These are phyloP conservation scores for Brachionus angularis DNA, from an alignment of 1,140 invertebrate genomes.

Conservation along the genomic window DNA sequence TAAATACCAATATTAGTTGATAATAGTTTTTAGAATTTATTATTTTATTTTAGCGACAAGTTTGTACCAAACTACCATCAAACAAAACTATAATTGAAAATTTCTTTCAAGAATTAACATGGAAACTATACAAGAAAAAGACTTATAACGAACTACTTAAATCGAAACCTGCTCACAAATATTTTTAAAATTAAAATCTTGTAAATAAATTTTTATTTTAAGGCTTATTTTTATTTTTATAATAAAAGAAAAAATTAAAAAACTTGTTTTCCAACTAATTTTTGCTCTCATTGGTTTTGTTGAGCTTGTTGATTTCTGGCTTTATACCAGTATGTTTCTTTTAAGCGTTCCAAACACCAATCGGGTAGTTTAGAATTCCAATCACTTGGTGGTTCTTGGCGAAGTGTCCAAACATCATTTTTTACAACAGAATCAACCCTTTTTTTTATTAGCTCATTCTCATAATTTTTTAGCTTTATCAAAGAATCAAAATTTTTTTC, in stretches of 20 bases:
- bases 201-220: not conserved
- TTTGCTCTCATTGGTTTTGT: no score
- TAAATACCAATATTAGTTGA: no score
- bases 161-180: not conserved
- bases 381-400: constrained; percentile 41
- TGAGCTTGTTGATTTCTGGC: constrained; percentile 2
- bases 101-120: constrained; percentile 41
- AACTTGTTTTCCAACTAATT: not conserved
- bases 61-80: constrained; percentile 18
- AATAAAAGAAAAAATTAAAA: not conserved
- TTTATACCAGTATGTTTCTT: constrained; percentile 38
- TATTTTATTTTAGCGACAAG: constrained; percentile 12
- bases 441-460: constrained; percentile 4
- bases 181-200: not conserved
- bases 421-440: not conserved
- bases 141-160: constrained; percentile 21
- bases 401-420: constrained; percentile 35
- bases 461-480: constrained; percentile 1
- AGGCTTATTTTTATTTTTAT: not conserved
- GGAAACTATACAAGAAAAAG: constrained; percentile 38
- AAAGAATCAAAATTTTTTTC: not conserved
- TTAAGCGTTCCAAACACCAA: not conserved
- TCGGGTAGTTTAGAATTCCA: constrained; percentile 39
- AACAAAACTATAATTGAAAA: constrained; percentile 24
- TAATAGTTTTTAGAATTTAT: no score